phyloP scores from a whole-genome alignment of 2,113 vertebrate species.

The Zosterops hypoxanthus region DNA sequence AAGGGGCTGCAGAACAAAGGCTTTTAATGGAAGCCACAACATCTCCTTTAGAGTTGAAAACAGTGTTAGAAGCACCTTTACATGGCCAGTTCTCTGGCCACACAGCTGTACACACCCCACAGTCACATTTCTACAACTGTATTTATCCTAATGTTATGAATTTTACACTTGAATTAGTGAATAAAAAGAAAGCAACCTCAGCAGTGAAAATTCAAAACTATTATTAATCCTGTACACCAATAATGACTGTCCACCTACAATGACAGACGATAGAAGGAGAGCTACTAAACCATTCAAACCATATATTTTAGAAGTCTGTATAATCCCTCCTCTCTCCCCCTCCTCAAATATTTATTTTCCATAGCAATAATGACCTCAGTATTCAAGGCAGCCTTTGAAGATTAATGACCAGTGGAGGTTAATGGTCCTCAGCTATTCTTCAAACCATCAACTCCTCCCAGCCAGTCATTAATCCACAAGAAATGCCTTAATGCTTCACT shows the following conservation, averaged over 20 bases:
- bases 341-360: slow-evolving; percentile 65
- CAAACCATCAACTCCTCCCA: slow-evolving; percentile 61
- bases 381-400: slow-evolving; percentile 30
- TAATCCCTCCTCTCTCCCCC: background rate
- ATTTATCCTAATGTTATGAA: background rate
- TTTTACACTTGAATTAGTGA: background rate
- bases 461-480: slow-evolving; percentile 62
- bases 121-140: background rate
- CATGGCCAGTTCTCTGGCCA: background rate
- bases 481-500: slow-evolving; percentile 62
- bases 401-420: slow-evolving; percentile 63
- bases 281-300: background rate
- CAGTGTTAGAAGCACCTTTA: background rate
- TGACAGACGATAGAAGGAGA: background rate
- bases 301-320: background rate
- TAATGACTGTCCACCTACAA: background rate
- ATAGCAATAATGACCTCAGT: slow-evolving; percentile 51
- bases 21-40: fast-evolving
- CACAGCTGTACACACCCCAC: background rate
- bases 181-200: background rate
- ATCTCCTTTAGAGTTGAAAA: background rate
- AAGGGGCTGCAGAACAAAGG: background rate
- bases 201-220: background rate
- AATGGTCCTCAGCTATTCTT: slow-evolving; percentile 63
- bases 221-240: background rate